Evolutionary conservation across 2,797 vertebrate genomes (phyloP), one percentile per base, ranked within the genome.

Genomic region (Eulemur rubriventer): DNA sequence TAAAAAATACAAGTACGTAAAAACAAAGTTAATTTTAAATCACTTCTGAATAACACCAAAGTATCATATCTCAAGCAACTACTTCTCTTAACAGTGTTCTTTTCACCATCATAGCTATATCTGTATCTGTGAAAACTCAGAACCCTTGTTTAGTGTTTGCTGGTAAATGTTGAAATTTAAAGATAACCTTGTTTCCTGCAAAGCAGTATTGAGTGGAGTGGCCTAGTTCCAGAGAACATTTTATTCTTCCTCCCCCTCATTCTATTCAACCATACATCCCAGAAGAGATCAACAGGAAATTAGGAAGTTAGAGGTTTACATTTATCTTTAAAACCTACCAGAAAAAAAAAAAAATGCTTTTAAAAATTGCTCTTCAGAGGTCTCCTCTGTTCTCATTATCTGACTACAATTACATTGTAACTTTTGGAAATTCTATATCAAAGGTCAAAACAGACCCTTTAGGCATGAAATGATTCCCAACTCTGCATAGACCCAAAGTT

Each of bases 371-470:
- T 96, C 79, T 85, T 91, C 48, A 89, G 18, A 95, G 73, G n/a
- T 75, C 65, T 76, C 30, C 24, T n/a, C 38, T 75, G 46, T 55
- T 78, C 24, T 91, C 78, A 91, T 93, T 91, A 90, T 88, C 35
- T 84, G 61, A 43, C 72, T 69, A 52, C 93, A 70, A 69, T 67
- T 89, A 30, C 57, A 69, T 86, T 70, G 14, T 72, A 84, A 84
- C 73, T 43, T 91, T 88, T 41, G 55, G 33, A 52, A 88, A 91
- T 83, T 81, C 26, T 84, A 1, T 38, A 65, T 80, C 72, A 70
- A 79, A 95, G 59, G 46, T 85, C 65, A 91, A 28, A 95, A 59
- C 26, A 94, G n/a, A 94, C n/a, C 22, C 28, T 72, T 89, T 93
- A 48, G 55, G 26, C 63, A 30, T 92, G 79, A 91, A 96, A 82